Base-by-base conservation (phyloP, 2,113 vertebrate genomes). In the Struthio camelus region DNA sequence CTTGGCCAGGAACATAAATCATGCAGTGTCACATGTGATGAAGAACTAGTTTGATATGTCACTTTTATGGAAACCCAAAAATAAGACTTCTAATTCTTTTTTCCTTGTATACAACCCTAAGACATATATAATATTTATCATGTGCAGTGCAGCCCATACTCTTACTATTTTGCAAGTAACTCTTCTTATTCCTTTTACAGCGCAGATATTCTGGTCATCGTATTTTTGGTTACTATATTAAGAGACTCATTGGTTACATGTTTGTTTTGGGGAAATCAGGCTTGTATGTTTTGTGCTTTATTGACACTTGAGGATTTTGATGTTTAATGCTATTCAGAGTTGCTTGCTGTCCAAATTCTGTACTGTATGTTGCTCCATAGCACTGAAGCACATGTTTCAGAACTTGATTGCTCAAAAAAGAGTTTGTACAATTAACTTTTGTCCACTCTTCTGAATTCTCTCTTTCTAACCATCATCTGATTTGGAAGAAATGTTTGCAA, bases 1-100 rank as follows among this genome's bases (percentile, higher is more conserved):
- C 27, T 67, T 61, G 1, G 0, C 56, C 11, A 2, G 6, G 3
- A 14, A 9, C 0, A 0, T 44, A 44, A 44, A 38, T n/a, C 0
- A 0, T 20, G 22, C 51, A 4, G 2, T 59, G 19, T 16, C 15
- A 70, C 54, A 24, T 11, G 5, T 1, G 12, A 2, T 62, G 17
- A 7, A 23, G 25, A 11, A 2, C 34, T 1, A 10, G 13, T n/a
- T 44, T 46, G 28, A 14, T 51, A 51, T 5, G 9, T 62, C n/a
- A 42, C 28, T 32, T 23, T 32, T 38, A 40, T 30, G 38, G 34
- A 59, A 75, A 10, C 10, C 7, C 4, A 25, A 14, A 72, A 72
- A 28, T 27, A 72, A 36, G 53, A 32, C 24, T 56, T 6, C 40
- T 32, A 44, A 17, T 22, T 69, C 14, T 20, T 3, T 65, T 73